Evolutionary conservation across 1,140 invertebrate genomes (phyloP), one percentile per base, ranked within the genome.

Genomic region (Ceratina calcarata): DNA sequence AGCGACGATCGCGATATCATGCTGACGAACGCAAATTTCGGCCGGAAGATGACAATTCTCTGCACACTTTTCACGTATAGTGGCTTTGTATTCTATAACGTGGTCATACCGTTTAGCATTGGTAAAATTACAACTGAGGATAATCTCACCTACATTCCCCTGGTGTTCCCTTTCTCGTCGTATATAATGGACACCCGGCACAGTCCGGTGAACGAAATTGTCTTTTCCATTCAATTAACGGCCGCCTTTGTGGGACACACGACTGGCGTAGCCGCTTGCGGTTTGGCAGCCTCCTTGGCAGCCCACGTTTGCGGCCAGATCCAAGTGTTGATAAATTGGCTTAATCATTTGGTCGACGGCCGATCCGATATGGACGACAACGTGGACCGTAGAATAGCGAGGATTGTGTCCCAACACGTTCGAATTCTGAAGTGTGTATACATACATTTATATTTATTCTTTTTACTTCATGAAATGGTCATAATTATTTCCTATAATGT

Each of bases 301-400:
- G 80, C 87, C n/a, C 90, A 91, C 32, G 84, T 81, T 15, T 90
- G 86, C 58, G 87, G 88, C 0, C 89, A 91, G 27, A 20, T 90
- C 4, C 72, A 88, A 32, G 85, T 91, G 6, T 18, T 91, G 8
- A 88, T 82, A 65, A 74, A 73, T 6, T 83, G 81, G 80, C 22
- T 87, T 53, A 32, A 83, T 1, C 69, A 83, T 18, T 62, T 87
- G 8, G 60, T 86, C 3, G 67, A 78, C 10, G 80, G 78, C 12
- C 37, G 76, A 1, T 53, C 67, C 27, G 80, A 80, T 58, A 49
- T 82, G 13, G 45, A 18, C 1, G 22, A 22, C 0, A 67, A 18
- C 0, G n/a, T 87, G 10, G 74, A 89, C 10, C 72, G 69, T 0
- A 88, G 83, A 77, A 74, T 91, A 0, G 80, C 87, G 18, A 73